A percentile compares a stretch with the other conserved stretches of the same genome.
phyloP scores from a whole-genome alignment of 2,797 vertebrate genomes.

The Propithecus deckenii region DNA sequence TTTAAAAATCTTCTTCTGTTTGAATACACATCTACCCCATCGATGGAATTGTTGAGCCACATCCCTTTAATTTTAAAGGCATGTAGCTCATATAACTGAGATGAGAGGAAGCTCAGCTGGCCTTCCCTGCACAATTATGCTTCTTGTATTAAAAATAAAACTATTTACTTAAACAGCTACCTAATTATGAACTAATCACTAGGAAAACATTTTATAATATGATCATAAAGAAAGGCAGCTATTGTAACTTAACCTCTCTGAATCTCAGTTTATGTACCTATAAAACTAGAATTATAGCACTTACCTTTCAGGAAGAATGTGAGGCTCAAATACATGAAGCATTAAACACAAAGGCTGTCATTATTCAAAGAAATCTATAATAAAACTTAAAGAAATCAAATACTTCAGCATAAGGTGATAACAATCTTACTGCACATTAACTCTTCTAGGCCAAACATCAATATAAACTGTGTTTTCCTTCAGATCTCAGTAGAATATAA shows the following conservation, averaged over 20 bases:
- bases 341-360: background rate
- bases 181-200: background rate
- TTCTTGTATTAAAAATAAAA: background rate
- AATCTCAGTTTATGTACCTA: background rate
- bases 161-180: background rate
- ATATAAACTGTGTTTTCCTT: background rate
- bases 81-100: background rate
- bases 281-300: background rate
- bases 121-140: background rate
- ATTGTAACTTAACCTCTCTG: background rate
- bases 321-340: background rate
- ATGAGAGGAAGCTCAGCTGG: background rate
- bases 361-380: background rate
- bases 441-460: background rate
- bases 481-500: background rate
- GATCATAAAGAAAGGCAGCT: background rate
- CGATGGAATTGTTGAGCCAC: background rate
- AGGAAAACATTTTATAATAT: constrained; percentile 31
- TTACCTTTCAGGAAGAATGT: background rate
- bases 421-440: background rate
- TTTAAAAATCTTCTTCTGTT: background rate
- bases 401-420: background rate
- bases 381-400: background rate
- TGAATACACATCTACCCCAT: background rate
- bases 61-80: background rate